These are phyloP conservation scores for Agelastica alni DNA, from an alignment of 2,888 invertebrate genomes.

Conservation along the genomic window DNA sequence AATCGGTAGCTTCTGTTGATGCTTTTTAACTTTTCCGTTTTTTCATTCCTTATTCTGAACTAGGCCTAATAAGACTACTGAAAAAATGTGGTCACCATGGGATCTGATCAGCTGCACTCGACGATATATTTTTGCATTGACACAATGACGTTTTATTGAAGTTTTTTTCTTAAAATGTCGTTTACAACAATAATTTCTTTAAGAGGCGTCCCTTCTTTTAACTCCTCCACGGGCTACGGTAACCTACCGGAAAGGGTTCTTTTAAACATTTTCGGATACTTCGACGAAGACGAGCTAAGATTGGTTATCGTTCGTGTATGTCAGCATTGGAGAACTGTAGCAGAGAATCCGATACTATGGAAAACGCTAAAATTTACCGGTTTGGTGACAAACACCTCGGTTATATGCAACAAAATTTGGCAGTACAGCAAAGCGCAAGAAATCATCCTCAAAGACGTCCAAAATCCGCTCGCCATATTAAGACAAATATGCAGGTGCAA, in stretches of 20 bases:
- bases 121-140: too few relatives aligned
- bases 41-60: too few relatives aligned
- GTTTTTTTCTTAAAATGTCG: not conserved
- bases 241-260: constrained; percentile 23
- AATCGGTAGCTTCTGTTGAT: too few relatives aligned
- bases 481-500: constrained; percentile 31
- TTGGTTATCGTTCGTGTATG: constrained; percentile 30
- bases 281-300: constrained; percentile 27
- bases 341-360: constrained; percentile 29
- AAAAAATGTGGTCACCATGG: too few relatives aligned
- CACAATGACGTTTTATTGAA: too few relatives aligned
- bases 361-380: constrained; percentile 27
- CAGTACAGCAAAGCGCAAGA: constrained; percentile 22
- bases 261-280: constrained; percentile 27
- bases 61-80: too few relatives aligned
- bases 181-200: not conserved
- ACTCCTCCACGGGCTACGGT: constrained; percentile 15
- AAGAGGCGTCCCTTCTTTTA: not conserved
- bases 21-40: too few relatives aligned
- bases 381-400: constrained; percentile 6
- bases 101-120: too few relatives aligned
- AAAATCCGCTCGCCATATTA: constrained; percentile 19
- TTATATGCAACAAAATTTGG: constrained; percentile 30
- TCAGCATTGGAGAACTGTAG: constrained; percentile 29
- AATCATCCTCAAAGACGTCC: constrained; percentile 16